Percentiles rank a stretch among this genome's conserved stretches.
Conservation (phyloP, 1,140 invertebrate genomes). For the Amphibalanus amphitrite region DNA sequence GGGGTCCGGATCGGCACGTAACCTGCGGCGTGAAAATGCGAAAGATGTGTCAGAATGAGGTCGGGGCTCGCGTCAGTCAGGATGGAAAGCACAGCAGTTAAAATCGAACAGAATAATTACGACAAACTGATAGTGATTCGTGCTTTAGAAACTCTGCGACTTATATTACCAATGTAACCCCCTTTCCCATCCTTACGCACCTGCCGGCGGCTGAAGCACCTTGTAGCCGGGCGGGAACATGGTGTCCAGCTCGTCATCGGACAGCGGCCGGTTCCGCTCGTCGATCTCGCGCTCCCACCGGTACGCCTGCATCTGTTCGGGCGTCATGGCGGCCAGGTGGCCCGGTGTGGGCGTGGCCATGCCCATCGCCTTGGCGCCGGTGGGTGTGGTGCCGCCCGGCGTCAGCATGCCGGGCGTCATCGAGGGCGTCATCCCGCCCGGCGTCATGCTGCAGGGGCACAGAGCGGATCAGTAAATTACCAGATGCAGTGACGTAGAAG, state of each 20-base stretch:
- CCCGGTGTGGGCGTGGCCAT: conserved; percentile 91
- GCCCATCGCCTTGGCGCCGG: conserved; percentile 90
- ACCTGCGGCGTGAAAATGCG: too few relatives aligned
- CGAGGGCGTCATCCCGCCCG: conserved; percentile 46
- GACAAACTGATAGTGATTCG: too few relatives aligned
- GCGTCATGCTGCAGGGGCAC: conserved; percentile 34
- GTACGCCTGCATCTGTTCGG: conserved; percentile 94
- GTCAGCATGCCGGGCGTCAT: conserved; percentile 45
- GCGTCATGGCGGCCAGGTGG: conserved; percentile 93
- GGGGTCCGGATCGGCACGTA: conserved; percentile 96
- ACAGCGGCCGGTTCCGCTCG: conserved; percentile 84
- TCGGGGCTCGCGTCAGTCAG: too few relatives aligned
- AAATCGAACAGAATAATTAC: too few relatives aligned
- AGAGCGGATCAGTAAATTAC: too few relatives aligned
- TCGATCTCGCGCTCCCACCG: conserved; percentile 99
- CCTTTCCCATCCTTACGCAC: too few relatives aligned
- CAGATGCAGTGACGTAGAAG: too few relatives aligned
- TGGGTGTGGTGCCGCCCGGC: conserved; percentile 68
- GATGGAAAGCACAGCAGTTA: too few relatives aligned
- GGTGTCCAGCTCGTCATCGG: conserved; percentile 91
- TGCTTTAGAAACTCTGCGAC: too few relatives aligned
- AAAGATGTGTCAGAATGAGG: too few relatives aligned
- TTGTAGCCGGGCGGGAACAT: conserved; percentile 98
- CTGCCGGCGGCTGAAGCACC: conserved; percentile 83
- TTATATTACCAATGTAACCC: too few relatives aligned